Evolutionary conservation across 2,888 invertebrate species (phyloP).

Genomic region (Xestoiulus laeticollis): DNA sequence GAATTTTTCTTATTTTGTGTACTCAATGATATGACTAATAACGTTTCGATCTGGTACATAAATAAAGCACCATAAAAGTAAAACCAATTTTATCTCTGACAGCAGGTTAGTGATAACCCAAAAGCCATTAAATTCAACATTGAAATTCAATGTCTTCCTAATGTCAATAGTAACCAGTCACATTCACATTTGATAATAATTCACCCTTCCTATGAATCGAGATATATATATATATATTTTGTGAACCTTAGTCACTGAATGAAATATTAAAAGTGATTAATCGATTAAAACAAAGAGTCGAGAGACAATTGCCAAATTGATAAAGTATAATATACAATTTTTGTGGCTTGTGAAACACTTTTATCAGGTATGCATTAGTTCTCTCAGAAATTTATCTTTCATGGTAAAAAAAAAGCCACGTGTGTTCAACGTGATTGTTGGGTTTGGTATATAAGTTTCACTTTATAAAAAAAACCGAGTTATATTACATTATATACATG

Average conservation of each 20-base stretch:
- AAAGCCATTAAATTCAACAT: neutral
- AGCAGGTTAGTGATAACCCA: neutral
- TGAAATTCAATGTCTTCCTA: constrained; percentile 1
- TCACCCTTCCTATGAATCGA: neutral
- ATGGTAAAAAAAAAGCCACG: neutral
- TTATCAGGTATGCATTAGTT: neutral
- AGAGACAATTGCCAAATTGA: neutral
- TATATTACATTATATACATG: too few relatives aligned
- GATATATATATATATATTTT: neutral
- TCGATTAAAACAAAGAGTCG: neutral
- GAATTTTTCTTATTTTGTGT: neutral
- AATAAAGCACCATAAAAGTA: constrained; percentile 1
- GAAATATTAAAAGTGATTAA: neutral
- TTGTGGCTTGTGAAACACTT: neutral
- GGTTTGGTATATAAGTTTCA: neutral
- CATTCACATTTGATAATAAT: neutral
- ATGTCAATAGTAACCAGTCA: neutral
- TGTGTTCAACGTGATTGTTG: neutral
- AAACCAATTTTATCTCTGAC: neutral
- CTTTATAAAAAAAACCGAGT: neutral
- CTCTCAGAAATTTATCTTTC: neutral
- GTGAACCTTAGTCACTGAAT: neutral
- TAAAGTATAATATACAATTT: neutral
- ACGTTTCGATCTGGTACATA: neutral
- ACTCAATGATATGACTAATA: neutral